Evolutionary conservation across 2,113 vertebrate genomes (phyloP), one percentile per base, ranked within the genome.

Genomic region (Burhinus bistriatus): DNA sequence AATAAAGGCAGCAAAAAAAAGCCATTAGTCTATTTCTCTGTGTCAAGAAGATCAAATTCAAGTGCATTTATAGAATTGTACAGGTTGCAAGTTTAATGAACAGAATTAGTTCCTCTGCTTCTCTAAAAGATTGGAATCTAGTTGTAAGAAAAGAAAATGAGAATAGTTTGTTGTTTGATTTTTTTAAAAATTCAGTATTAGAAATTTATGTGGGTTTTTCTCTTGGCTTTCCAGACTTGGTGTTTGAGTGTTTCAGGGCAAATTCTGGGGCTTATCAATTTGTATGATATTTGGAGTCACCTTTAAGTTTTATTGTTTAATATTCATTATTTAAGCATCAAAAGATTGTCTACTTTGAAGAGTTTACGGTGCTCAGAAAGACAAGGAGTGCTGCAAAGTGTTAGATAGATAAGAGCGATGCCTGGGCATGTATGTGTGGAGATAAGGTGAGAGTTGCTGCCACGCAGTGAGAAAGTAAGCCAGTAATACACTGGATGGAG

Each of bases 11-110:
- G 65, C 29, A 8, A 84, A 69, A 62, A 77, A 92, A 91, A 66
- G 26, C 44, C 58, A 15, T 93, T 70, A 76, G 69, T 90, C 40
- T 89, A 44, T 95, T 95, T 89, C 25, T 17, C 69, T 80, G 95
- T 94, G 93, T 66, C n/a, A 91, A 85, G 80, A 96, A 83, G 51
- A 80, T 86, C 68, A 75, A 61, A 52, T 59, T 58, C 66, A 93
- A 80, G 73, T 83, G 19, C 34, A 21, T 93, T 82, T 51, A 29
- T 29, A 73, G 72, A 64, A 40, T 86, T 78, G 32, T 73, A 87
- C 68, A 69, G 44, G 58, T 81, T 75, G 58, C 86, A 95, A 44
- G 34, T 75, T 11, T 66, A 88, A 70, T 22, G 32, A 83, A 30
- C 11, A 78, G 47, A 89, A 83, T 59, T 59, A 61, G 76, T 76